Evolutionary conservation across 2,888 invertebrate genomes (phyloP).

Genomic region (Heliothis peltigera): DNA sequence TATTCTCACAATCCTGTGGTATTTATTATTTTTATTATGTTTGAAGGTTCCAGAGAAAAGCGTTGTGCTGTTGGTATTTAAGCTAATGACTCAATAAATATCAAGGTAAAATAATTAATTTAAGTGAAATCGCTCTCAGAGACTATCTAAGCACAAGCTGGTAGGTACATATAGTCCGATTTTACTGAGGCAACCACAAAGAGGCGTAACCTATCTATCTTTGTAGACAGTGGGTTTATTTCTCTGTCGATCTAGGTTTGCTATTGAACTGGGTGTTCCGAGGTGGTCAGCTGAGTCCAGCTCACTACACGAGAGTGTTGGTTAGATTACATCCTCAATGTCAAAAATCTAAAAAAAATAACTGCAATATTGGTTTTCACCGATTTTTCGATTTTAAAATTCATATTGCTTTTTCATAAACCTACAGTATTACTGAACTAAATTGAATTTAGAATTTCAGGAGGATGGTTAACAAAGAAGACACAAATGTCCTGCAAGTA

Average conservation of each 20-base stretch:
- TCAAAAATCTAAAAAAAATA: too few species aligned
- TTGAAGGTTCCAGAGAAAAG: conserved; percentile 12
- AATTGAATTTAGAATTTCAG: not conserved
- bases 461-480: not conserved
- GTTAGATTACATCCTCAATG: too few species aligned
- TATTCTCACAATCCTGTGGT: too few species aligned
- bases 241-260: conserved; percentile 51
- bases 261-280: conserved; percentile 10
- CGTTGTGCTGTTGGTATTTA: conserved; percentile 3
- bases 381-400: not conserved
- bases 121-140: conserved; percentile 25
- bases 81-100: conserved; percentile 33
- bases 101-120: conserved; percentile 38
- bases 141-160: conserved; percentile 32
- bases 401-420: conserved; percentile 1
- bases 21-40: not conserved
- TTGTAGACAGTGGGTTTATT: conserved; percentile 54
- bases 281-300: not conserved
- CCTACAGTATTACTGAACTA: not conserved
- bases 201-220: conserved; percentile 61
- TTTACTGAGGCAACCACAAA: conserved; percentile 56
- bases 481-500: conserved; percentile 9
- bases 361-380: too few species aligned
- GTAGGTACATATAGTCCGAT: conserved; percentile 37
- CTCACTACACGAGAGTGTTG: too few species aligned